These are phyloP conservation scores for Papio anubis DNA, from an alignment of 2,113 vertebrate species.

Conservation along the genomic window DNA sequence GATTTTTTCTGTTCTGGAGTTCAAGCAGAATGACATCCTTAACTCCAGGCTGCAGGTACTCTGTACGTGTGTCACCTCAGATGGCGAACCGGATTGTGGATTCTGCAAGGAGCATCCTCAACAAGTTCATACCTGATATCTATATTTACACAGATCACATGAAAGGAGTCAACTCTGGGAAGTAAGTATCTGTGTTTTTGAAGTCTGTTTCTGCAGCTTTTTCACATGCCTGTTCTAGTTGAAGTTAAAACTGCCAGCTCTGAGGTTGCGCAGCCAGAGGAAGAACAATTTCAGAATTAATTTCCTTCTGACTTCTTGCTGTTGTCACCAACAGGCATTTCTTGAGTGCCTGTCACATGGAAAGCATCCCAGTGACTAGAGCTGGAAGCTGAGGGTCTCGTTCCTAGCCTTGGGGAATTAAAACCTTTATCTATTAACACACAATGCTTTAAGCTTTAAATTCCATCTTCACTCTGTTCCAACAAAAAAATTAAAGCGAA, in stretches of 20 bases:
- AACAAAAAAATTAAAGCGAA: slow-evolving; percentile 19
- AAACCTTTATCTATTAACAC: slow-evolving; percentile 21
- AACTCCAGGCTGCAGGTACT: slow-evolving; percentile 87
- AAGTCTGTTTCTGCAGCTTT: neutral
- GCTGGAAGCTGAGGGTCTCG: neutral
- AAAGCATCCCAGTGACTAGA: neutral
- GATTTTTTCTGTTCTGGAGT: neutral
- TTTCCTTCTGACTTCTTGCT: neutral
- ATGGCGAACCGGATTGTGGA: slow-evolving; percentile 98
- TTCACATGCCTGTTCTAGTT: neutral
- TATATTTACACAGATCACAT: slow-evolving; percentile 98
- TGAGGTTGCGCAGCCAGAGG: neutral
- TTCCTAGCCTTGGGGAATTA: neutral
- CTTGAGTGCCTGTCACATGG: neutral
- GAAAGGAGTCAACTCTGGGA: slow-evolving; percentile 94
- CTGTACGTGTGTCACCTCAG: slow-evolving; percentile 96
- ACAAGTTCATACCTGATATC: slow-evolving; percentile 96
- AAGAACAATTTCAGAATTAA: neutral
- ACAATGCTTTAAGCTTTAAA: neutral
- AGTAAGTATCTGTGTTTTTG: slow-evolving; percentile 86
- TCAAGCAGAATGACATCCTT: slow-evolving; percentile 75
- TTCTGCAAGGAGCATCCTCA: slow-evolving; percentile 92
- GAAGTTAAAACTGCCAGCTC: neutral
- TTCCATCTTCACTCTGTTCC: neutral
- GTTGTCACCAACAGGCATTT: neutral